phyloP scores from a whole-genome alignment of 1,140 invertebrate species.

The Apolygus lucorum region DNA sequence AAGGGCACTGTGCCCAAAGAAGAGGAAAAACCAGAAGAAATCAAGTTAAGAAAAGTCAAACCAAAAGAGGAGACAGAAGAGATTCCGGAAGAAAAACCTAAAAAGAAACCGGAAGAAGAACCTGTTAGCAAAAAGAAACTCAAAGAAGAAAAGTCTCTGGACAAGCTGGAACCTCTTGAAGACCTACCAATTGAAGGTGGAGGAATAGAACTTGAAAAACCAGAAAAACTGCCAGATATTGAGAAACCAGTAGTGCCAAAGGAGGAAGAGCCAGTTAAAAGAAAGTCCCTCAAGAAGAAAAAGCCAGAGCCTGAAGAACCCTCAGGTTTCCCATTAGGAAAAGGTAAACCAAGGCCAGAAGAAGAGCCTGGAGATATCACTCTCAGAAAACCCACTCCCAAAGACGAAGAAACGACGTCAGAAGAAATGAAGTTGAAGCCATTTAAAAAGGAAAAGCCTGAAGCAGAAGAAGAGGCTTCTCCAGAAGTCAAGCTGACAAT shows the following conservation, averaged over 20 bases:
- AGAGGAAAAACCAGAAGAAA: conserved; percentile 32
- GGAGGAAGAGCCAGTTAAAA: conserved; percentile 24
- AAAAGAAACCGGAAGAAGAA: conserved; percentile 34
- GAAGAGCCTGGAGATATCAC: conserved; percentile 22
- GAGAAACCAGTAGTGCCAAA: conserved; percentile 24
- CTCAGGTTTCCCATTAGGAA: conserved; percentile 27
- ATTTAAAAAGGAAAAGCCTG: conserved; percentile 31
- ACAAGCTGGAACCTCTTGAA: conserved; percentile 28
- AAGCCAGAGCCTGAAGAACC: conserved; percentile 27
- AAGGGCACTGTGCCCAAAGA: conserved; percentile 32
- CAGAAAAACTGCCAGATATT: conserved; percentile 25
- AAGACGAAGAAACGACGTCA: conserved; percentile 26
- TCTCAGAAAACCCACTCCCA: conserved; percentile 22
- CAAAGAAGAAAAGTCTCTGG: conserved; percentile 32
- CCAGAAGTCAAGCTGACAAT: conserved; percentile 24
- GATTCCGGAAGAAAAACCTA: conserved; percentile 30
- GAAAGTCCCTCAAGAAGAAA: conserved; percentile 25
- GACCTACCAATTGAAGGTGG: conserved; percentile 4
- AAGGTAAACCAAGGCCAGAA: conserved; percentile 17
- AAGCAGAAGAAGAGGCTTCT: conserved; percentile 33
- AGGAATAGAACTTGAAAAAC: conserved; percentile 17
- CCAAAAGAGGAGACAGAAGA: conserved; percentile 33
- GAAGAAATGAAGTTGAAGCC: conserved; percentile 34
- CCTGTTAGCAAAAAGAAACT: conserved; percentile 9
- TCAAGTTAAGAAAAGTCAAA: conserved; percentile 36